Evolutionary conservation across 2,797 vertebrate genomes (phyloP), one percentile per base, ranked within the genome.

Genomic region (Epinephelus malabaricus): DNA sequence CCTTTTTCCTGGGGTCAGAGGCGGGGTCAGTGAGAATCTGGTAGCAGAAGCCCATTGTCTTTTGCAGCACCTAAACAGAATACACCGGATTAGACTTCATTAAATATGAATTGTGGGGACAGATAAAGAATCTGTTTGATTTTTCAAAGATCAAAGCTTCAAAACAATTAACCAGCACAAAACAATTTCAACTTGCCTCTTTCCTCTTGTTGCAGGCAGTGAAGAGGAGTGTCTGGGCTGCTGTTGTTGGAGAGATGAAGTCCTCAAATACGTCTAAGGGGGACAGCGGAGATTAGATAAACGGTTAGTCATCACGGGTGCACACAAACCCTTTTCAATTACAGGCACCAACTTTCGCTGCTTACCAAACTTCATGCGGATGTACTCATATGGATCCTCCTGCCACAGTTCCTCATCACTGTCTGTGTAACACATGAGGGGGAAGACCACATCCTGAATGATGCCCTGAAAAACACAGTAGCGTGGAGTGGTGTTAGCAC

Each of bases 351-450:
- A 5, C 11, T 38, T 43, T 54, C 9, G 68, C 27, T 25, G 63
- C 88, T 94, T 90, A 99, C 98, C 98, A 85, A 99, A 99, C 76
- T 99, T 99, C 98, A 99, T 99, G 83, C 98, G 98, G 91, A 99
- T 99, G 91, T 99, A 99, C 92, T 99, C 98, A 4, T 99, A 99
- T 1, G 98, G 98, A 89, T 99, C 98, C 92, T 99, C 98, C 87
- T 99, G 97, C 98, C 98, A 99, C 65, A 99, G 95, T 80, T 99
- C 98, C 82, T 99, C 98, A 88, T 99, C 98, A 46, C 97, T 97
- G 95, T 99, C 98, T 89, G 98, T 99, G 94, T 99, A 99, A 93
- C 98, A 99, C 98, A 99, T 99, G 94, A 99, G 94, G n/a, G 98
- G 98, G 93, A 99, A 99, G 92, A 99, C 98, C 94, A 99, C 98